Percentiles rank a stretch among this genome's conserved stretches.
Evolutionary conservation across 2,113 vertebrate genomes (phyloP).

Genomic region (Balaeniceps rex): DNA sequence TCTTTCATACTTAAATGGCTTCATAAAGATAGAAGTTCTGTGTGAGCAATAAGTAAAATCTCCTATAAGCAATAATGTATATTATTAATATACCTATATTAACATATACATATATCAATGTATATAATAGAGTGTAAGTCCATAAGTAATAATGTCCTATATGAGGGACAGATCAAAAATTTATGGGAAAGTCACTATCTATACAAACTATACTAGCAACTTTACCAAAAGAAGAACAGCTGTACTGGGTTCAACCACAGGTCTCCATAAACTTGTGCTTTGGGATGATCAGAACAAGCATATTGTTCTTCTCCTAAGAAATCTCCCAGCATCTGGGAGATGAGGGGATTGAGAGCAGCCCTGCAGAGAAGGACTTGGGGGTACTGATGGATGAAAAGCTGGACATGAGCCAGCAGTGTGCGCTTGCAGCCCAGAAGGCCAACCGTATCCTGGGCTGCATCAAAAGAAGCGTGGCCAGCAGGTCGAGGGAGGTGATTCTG

Average conservation of each 20-base stretch:
- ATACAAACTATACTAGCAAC: neutral
- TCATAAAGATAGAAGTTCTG: neutral
- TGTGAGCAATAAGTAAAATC: neutral
- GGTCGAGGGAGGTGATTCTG: too few relatives aligned
- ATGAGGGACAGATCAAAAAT: neutral
- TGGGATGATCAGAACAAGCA: neutral
- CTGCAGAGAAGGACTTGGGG: too few relatives aligned
- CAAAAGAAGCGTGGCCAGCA: too few relatives aligned
- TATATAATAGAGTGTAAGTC: neutral
- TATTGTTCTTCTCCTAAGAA: neutral
- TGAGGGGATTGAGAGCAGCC: too few relatives aligned
- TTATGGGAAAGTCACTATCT: neutral
- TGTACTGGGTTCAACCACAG: neutral
- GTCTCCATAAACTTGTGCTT: neutral
- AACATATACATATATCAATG: neutral
- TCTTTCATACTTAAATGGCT: neutral
- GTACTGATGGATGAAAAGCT: too few relatives aligned
- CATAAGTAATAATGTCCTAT: neutral
- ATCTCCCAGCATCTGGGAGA: neutral
- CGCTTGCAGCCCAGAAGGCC: too few relatives aligned
- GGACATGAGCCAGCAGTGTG: too few relatives aligned
- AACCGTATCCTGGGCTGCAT: too few relatives aligned
- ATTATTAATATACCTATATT: neutral
- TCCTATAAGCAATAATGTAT: neutral
- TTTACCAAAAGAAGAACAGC: neutral